phyloP scores from a whole-genome alignment of 2,113 vertebrate species.

The Sinocyclocheilus maitianheensis region DNA sequence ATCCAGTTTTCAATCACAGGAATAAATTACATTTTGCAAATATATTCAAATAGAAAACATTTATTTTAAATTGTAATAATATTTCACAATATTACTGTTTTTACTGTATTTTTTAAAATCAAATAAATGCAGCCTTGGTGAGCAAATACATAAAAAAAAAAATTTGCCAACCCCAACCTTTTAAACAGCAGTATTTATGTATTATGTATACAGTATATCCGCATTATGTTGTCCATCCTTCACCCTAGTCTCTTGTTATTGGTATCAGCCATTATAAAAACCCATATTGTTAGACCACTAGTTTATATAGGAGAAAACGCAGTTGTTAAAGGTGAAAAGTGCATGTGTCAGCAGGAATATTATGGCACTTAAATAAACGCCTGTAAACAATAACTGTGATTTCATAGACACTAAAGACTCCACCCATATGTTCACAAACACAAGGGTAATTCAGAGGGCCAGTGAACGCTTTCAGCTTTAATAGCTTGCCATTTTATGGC shows the following conservation, averaged over 20 bases:
- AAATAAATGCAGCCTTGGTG: neutral
- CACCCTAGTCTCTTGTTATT: neutral
- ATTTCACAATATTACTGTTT: neutral
- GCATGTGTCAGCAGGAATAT: slow-evolving; percentile 1
- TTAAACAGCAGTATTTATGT: neutral
- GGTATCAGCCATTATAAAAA: neutral
- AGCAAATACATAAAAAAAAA: neutral
- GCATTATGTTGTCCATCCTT: neutral
- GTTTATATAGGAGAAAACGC: neutral
- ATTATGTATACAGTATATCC: neutral
- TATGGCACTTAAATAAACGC: neutral
- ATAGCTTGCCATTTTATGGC: neutral
- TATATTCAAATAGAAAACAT: neutral
- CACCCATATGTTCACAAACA: neutral
- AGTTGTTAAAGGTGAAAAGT: neutral
- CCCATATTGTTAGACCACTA: neutral
- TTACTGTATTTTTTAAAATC: no score
- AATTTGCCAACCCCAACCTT: neutral
- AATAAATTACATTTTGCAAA: neutral
- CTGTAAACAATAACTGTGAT: neutral
- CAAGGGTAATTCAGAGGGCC: neutral
- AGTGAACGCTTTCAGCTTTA: neutral
- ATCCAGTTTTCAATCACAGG: neutral
- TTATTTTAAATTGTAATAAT: neutral
- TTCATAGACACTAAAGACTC: neutral